phyloP scores from a whole-genome alignment of 2,113 vertebrate species.

The Thunnus maccoyii region DNA sequence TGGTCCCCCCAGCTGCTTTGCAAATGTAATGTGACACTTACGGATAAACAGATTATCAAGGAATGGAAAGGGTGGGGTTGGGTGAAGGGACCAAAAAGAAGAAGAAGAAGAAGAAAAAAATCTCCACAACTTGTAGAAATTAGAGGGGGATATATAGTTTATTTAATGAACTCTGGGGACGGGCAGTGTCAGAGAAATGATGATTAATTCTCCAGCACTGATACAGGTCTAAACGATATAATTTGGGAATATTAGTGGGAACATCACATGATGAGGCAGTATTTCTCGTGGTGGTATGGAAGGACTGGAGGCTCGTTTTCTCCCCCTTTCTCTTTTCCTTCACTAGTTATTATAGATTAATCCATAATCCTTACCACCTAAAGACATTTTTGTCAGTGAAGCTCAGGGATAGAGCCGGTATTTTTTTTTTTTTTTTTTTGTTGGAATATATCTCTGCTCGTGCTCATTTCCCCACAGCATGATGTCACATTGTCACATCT shows the following conservation, averaged over 20 bases:
- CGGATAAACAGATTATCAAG: conserved; percentile 85
- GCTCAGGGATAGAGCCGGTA: conserved; percentile 68
- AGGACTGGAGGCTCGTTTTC: conserved; percentile 31
- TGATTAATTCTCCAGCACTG: conserved; percentile 68
- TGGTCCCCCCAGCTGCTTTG: conserved; percentile 80
- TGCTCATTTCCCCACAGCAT: conserved; percentile 68
- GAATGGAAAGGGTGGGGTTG: conserved; percentile 40
- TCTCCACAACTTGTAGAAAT: conserved; percentile 58
- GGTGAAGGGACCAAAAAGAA: conserved; percentile 11
- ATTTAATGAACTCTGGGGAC: conserved; percentile 72
- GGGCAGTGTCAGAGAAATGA: conserved; percentile 58
- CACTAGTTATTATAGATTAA: conserved; percentile 79
- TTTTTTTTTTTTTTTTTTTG: conserved; percentile 5
- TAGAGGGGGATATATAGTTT: conserved; percentile 42
- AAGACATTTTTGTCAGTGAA: conserved; percentile 79
- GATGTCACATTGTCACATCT: conserved; percentile 75
- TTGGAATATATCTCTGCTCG: conserved; percentile 49
- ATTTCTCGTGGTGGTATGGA: conserved; percentile 40
- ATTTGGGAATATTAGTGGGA: conserved; percentile 74
- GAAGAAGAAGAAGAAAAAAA: neutral
- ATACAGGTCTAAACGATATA: conserved; percentile 70
- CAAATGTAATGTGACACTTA: conserved; percentile 82
- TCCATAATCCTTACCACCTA: conserved; percentile 80
- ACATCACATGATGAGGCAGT: conserved; percentile 69
- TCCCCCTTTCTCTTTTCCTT: conserved; percentile 68